A percentile compares a stretch with the other conserved stretches of the same genome.
phyloP scores from a whole-genome alignment of 1,140 invertebrate genomes.

The Nebria ingens region DNA sequence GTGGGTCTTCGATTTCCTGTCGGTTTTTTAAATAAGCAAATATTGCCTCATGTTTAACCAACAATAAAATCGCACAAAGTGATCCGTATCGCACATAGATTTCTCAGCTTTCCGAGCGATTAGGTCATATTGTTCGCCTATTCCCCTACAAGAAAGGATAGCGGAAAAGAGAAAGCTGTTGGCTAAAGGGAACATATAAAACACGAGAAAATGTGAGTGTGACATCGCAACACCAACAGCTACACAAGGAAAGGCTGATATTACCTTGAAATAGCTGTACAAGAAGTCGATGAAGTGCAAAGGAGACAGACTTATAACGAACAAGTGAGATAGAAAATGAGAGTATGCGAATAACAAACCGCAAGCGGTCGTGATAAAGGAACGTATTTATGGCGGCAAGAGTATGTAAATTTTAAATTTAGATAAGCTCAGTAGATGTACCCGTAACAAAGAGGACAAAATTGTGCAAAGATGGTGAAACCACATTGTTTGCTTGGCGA shows the following conservation, averaged over 20 bases:
- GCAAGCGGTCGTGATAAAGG: neutral
- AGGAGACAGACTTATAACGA: neutral
- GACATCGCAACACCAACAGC: neutral
- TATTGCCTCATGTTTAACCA: constrained; percentile 3
- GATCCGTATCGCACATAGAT: constrained; percentile 1
- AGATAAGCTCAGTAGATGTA: neutral
- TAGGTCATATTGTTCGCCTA: constrained; percentile 5
- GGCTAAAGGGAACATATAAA: neutral
- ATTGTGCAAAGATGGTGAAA: neutral
- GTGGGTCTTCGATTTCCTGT: no score
- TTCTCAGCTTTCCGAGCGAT: neutral
- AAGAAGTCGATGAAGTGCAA: neutral
- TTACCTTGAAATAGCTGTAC: neutral
- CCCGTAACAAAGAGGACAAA: neutral
- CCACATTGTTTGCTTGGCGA: no score
- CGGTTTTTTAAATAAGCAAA: constrained; percentile 6
- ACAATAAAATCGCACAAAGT: constrained; percentile 8
- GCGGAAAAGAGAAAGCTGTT: neutral
- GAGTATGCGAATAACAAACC: neutral
- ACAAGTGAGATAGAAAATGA: neutral
- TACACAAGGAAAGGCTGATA: neutral
- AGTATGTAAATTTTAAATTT: neutral
- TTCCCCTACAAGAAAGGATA: no score
- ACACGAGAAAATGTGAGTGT: neutral
- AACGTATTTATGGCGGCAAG: neutral